Conservation (phyloP, 92 coral and sea anemone species). For the Muricea muricata region DNA sequence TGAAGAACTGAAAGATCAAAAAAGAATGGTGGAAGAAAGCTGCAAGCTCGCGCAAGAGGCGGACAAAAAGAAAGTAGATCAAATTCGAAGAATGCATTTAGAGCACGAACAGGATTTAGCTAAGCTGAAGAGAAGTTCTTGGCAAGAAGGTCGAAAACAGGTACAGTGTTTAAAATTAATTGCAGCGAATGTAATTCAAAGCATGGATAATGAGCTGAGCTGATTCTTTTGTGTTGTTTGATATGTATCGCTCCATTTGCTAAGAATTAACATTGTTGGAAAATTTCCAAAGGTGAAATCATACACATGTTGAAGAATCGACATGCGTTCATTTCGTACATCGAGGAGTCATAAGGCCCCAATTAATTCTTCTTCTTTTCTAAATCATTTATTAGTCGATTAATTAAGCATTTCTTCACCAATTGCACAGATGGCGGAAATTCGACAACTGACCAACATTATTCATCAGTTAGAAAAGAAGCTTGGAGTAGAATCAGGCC, state of each 20-base stretch:
- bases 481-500: conserved; percentile 94
- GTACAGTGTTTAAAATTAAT: conserved; percentile 55
- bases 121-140: conserved; percentile 92
- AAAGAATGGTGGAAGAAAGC: conserved; percentile 75
- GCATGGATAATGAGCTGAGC: no score
- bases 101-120: conserved; percentile 89
- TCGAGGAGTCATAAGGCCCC: no score
- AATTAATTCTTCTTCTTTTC: no score
- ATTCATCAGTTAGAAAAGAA: conserved; percentile 95
- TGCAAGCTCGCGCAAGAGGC: conserved; percentile 82
- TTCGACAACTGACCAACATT: conserved; percentile 93
- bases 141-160: conserved; percentile 99
- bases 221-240: no score
- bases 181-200: no score
- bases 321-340: no score
- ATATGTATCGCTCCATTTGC: no score
- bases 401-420: background rate
- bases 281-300: no score
- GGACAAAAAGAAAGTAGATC: conserved; percentile 91
- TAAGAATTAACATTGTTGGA: no score
- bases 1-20: conserved; percentile 75
- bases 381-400: no score
- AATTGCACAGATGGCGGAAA: conserved; percentile 83
- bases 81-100: conserved; percentile 86
- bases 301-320: no score